A percentile compares a stretch with the other conserved stretches of the same genome.
phyloP scores from a whole-genome alignment of 2,888 invertebrate species.

The Amblyjoppa proteus region DNA sequence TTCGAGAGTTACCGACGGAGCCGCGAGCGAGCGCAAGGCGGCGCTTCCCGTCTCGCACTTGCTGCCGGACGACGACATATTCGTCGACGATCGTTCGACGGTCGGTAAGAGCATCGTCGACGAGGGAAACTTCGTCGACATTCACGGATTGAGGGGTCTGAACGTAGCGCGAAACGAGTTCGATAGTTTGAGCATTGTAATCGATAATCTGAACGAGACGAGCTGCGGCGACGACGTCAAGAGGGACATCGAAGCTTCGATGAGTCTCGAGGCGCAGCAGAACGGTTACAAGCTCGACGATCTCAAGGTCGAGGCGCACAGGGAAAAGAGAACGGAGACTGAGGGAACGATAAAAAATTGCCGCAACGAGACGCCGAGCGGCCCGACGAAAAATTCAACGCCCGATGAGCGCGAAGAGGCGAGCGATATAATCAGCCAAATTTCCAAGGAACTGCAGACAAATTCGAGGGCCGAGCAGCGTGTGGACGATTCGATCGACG shows the following conservation, averaged over 20 bases:
- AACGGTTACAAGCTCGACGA: not conserved
- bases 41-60: slow-evolving; percentile 16
- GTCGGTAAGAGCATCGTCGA: not conserved
- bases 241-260: not conserved
- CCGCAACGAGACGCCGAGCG: not conserved
- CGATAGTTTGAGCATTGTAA: not conserved
- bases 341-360: not conserved
- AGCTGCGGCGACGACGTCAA: not conserved
- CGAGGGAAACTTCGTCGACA: not conserved
- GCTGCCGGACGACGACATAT: not conserved
- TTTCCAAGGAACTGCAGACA: not conserved
- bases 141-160: not conserved
- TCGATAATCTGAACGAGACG: not conserved
- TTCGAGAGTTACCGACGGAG: slow-evolving; percentile 59
- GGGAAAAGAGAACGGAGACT: not conserved
- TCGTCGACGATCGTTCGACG: not conserved
- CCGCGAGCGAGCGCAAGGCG: not conserved
- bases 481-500: not conserved
- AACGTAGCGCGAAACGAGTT: not conserved
- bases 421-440: not conserved
- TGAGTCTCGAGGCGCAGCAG: not conserved
- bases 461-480: not conserved
- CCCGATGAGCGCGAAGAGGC: not conserved
- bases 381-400: not conserved
- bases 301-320: not conserved